These are phyloP conservation scores for Amphiprion percula DNA, from an alignment of 2,113 vertebrate species.

Conservation along the genomic window DNA sequence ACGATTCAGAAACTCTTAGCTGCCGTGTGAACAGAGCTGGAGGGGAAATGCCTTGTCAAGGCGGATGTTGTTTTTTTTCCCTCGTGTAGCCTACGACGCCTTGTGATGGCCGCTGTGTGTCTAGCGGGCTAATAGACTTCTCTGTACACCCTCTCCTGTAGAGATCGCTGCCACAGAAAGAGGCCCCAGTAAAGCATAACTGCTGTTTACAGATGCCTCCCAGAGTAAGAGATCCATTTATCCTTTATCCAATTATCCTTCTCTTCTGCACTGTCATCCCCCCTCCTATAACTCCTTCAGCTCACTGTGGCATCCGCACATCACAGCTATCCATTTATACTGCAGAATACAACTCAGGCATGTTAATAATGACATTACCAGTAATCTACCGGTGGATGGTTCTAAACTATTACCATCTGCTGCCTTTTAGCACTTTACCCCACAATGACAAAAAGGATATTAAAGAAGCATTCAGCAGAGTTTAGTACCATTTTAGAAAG, in stretches of 20 bases:
- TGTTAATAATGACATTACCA: neutral
- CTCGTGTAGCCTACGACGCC: constrained; percentile 47
- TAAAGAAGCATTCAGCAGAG: neutral
- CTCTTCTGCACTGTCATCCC: constrained; percentile 78
- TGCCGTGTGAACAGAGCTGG: constrained; percentile 36
- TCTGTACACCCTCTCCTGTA: constrained; percentile 85
- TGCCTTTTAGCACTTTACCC: neutral
- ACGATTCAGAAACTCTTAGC: neutral
- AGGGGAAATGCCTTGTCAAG: constrained; percentile 16
- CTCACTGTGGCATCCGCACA: constrained; percentile 37
- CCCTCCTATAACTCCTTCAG: constrained; percentile 43
- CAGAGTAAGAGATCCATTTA: constrained; percentile 86
- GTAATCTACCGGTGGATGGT: too few species aligned
- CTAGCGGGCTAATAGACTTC: constrained; percentile 81
- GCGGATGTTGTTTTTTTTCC: constrained; percentile 27
- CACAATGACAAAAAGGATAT: neutral
- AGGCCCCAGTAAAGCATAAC: constrained; percentile 85
- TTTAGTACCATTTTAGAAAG: neutral
- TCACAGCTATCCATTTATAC: constrained; percentile 38
- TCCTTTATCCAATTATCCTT: constrained; percentile 83
- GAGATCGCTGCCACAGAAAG: constrained; percentile 85
- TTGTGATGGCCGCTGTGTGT: constrained; percentile 53
- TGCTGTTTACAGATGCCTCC: constrained; percentile 86
- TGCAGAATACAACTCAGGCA: neutral
- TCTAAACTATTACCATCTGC: neutral